Percentiles rank a stretch among this genome's conserved stretches.
Evolutionary conservation across 2,113 vertebrate species (phyloP).

Genomic region (Acrocephalus kingi): DNA sequence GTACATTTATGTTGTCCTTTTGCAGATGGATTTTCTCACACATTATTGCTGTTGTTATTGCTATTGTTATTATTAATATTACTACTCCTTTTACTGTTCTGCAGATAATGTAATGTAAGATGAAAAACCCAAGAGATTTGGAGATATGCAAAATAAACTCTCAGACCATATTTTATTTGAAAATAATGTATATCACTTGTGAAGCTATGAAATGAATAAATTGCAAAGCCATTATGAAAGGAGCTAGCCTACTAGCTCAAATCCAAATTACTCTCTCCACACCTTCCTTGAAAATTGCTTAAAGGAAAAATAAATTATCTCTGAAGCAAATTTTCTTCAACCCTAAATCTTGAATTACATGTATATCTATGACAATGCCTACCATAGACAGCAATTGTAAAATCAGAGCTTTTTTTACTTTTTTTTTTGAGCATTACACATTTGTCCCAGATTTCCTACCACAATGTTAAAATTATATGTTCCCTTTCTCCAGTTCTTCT

Average conservation of each 20-base stretch:
- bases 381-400: not conserved
- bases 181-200: not conserved
- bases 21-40: not conserved
- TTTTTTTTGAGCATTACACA: not conserved
- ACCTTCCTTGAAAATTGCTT: not conserved
- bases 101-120: not conserved
- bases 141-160: not conserved
- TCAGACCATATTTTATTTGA: not conserved
- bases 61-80: not conserved
- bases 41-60: not conserved
- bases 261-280: not conserved
- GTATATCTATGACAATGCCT: not conserved
- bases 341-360: not conserved
- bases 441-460: not conserved
- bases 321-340: not conserved
- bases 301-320: not conserved
- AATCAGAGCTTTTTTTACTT: fast-evolving
- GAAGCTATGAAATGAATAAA: not conserved
- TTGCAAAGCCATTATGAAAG: not conserved
- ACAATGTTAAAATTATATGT: not conserved
- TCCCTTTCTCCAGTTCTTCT: not conserved
- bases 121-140: not conserved
- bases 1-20: not conserved
- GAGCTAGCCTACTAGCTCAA: not conserved
- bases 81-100: not conserved